Conservation (phyloP, 2,888 invertebrate species). For the Leptopterna dolabrata region DNA sequence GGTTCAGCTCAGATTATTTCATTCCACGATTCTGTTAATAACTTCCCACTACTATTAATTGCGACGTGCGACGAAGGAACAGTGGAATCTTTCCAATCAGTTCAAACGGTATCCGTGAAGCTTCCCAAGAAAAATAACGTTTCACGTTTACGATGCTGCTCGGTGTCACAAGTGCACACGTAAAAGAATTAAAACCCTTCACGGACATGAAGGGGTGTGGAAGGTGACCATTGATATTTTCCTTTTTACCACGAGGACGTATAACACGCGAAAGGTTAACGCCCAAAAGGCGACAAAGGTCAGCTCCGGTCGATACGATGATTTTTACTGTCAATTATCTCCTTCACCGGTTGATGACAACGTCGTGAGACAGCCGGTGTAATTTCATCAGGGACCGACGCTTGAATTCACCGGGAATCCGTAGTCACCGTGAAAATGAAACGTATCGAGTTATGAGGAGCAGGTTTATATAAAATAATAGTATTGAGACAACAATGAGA, state of each 20-base stretch:
- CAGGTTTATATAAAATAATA: too few relatives aligned
- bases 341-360: not conserved
- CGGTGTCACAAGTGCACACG: not conserved
- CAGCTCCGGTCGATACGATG: not conserved
- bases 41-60: too few relatives aligned
- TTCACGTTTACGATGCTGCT: not conserved
- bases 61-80: too few relatives aligned
- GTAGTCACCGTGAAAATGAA: too few relatives aligned
- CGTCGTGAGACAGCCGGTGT: too few relatives aligned
- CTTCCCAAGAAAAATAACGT: not conserved
- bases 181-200: not conserved
- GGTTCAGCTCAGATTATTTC: not conserved
- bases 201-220: not conserved
- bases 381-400: too few relatives aligned
- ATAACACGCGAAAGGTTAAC: constrained; percentile 31
- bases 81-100: too few relatives aligned
- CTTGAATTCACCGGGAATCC: too few relatives aligned
- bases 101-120: too few relatives aligned
- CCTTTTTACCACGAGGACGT: not conserved
- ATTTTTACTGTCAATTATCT: constrained; percentile 17
- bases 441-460: too few relatives aligned
- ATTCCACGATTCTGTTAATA: not conserved
- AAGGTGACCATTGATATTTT: not conserved
- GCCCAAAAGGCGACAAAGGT: constrained; percentile 32
- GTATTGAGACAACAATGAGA: too few relatives aligned